Base-by-base conservation (phyloP, 2,797 vertebrate species). In the Salarias fasciatus region DNA sequence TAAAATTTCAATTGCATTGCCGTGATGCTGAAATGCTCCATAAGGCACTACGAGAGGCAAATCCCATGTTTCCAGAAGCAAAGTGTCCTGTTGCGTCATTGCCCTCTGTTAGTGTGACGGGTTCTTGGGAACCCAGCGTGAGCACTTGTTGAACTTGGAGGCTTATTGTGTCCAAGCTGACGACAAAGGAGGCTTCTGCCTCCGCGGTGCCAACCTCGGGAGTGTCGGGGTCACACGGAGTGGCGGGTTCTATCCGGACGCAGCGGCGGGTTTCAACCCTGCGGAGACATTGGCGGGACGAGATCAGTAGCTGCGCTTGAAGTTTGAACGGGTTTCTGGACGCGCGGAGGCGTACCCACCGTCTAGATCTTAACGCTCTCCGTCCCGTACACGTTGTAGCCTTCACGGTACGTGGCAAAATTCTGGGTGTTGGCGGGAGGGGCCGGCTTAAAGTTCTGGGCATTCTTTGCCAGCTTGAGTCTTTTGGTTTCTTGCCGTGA, bases 371-470 rank as follows among this genome's bases (percentile, higher is more conserved):
- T 99, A 90, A 99, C 95, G 80, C 96, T 99, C 87, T 99, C 98
- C 88, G 96, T 99, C 91, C 97, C 97, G 45, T 99, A 99, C 89
- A 99, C 97, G 57, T 99, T 99, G 94, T 99, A 99, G 88, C 98
- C 98, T 95, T 99, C 96, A 90, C 97, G 95, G 94, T 99, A 99
- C 15, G 98, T 99, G 83, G 97, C 95, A 14, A 96, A 98, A 92
- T 98, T 97, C 94, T 98, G 97, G 76, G 94, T 94, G 85, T 95
- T 96, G 86, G 95, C 88, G 33, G 95, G 92, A 48, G 96, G 95
- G 86, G 95, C 90, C 57, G 96, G 95, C 91, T 99, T 98, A 95
- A 98, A 98, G 92, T 96, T 98, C 91, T 97, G 96, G 37, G 95
- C 89, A 85, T 96, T 97, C 93, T 97, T 97, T 87, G 93, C 94